phyloP scores from a whole-genome alignment of 2,113 vertebrate species.

The Corydoras maculifer region DNA sequence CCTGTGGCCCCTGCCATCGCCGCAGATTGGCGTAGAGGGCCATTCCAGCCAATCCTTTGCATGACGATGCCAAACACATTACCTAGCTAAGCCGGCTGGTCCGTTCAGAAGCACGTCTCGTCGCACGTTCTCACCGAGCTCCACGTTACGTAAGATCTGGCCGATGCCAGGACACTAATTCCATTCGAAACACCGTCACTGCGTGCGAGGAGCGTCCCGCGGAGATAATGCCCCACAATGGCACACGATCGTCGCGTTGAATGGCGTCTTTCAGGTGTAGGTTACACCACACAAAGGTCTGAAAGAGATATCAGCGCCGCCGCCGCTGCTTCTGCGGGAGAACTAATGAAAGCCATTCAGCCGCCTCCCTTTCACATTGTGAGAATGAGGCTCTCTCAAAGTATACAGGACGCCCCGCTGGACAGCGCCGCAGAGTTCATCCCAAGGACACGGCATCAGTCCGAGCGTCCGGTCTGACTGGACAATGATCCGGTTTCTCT shows the following conservation, averaged over 20 bases:
- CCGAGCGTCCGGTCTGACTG: too few relatives aligned
- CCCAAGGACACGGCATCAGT: too few relatives aligned
- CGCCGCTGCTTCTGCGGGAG: constrained; percentile 23
- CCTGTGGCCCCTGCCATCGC: constrained; percentile 3
- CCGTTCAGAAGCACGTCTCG: constrained; percentile 1
- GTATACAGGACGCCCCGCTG: constrained; percentile 38
- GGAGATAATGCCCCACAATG: constrained; percentile 30
- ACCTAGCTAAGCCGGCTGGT: constrained; percentile 36
- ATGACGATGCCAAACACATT: constrained; percentile 34
- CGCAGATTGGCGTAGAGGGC: constrained; percentile 24
- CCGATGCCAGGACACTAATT: background rate
- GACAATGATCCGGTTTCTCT: too few relatives aligned
- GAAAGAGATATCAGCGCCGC: constrained; percentile 35
- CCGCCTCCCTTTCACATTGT: constrained; percentile 42
- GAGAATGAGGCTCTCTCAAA: constrained; percentile 46
- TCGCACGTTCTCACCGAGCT: too few relatives aligned
- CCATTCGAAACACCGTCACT: constrained; percentile 19
- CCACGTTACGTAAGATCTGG: too few relatives aligned
- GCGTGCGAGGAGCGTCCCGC: constrained; percentile 20
- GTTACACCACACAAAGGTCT: constrained; percentile 37
- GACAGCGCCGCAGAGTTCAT: constrained; percentile 5
- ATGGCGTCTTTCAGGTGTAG: constrained; percentile 39
- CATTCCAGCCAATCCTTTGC: constrained; percentile 34
- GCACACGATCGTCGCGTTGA: constrained; percentile 29
- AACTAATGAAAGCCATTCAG: constrained; percentile 34